Percentiles rank a stretch among this genome's conserved stretches.
These are phyloP conservation scores for Rhagologus leucostigma DNA, from an alignment of 2,113 vertebrate species.

Conservation along the genomic window DNA sequence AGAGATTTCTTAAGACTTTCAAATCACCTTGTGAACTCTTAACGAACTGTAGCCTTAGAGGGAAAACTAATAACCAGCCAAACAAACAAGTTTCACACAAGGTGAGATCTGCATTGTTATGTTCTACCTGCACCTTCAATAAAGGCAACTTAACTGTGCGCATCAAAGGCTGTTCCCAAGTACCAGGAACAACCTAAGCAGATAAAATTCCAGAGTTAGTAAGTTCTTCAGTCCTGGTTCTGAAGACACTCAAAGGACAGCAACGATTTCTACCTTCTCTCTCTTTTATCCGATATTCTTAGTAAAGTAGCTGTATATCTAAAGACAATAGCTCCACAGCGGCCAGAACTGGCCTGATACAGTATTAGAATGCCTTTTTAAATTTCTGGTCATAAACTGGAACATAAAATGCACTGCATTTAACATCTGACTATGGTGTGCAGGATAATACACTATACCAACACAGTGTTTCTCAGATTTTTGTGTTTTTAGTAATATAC, in stretches of 20 bases:
- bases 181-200: background rate
- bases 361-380: background rate
- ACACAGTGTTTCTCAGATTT: background rate
- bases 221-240: background rate
- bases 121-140: background rate
- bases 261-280: background rate
- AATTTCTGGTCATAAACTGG: background rate
- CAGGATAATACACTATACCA: background rate
- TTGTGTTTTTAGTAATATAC: background rate
- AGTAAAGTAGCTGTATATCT: background rate
- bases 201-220: background rate
- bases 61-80: background rate
- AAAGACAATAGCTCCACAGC: background rate
- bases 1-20: conserved; percentile 9
- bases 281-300: background rate
- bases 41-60: background rate
- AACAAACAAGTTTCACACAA: background rate
- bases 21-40: background rate
- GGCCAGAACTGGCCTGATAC: background rate
- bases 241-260: background rate
- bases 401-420: background rate
- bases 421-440: background rate
- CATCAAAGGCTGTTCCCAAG: background rate
- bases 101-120: background rate
- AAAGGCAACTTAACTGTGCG: background rate